A percentile compares a stretch with the other conserved stretches of the same genome.
Conservation (phyloP, 2,797 vertebrate species). For the Astyanax mexicanus region DNA sequence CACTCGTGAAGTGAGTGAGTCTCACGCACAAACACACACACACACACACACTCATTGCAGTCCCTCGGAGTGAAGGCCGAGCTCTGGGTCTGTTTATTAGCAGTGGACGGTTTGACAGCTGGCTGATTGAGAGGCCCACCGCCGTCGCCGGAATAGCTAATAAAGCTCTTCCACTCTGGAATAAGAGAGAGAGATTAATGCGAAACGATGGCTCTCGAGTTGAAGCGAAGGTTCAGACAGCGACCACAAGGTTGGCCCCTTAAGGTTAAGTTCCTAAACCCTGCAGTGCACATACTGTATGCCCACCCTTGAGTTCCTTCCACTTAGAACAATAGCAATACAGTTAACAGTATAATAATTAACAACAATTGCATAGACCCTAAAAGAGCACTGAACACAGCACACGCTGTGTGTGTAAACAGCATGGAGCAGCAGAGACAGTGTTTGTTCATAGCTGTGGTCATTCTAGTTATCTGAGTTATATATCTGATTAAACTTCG, state of each 20-base stretch:
- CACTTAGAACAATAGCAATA: too few species aligned
- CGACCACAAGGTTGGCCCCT: slow-evolving; percentile 52
- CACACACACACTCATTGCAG: background rate
- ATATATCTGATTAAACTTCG: too few species aligned
- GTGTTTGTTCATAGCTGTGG: too few species aligned
- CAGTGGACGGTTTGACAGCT: slow-evolving; percentile 54
- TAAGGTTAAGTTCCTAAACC: too few species aligned
- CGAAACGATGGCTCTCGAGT: slow-evolving; percentile 63
- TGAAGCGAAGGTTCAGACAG: slow-evolving; percentile 34
- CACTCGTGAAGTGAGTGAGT: background rate
- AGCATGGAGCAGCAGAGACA: too few species aligned
- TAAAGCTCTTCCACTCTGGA: slow-evolving; percentile 61
- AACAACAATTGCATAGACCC: too few species aligned
- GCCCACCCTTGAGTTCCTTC: too few species aligned
- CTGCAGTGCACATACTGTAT: too few species aligned
- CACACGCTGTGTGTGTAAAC: too few species aligned
- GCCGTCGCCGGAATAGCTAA: slow-evolving; percentile 69
- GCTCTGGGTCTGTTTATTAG: slow-evolving; percentile 52
- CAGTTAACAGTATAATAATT: too few species aligned
- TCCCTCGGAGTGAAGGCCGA: slow-evolving; percentile 26
- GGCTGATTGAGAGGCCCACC: slow-evolving; percentile 66
- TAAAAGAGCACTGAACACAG: too few species aligned
- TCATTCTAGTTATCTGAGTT: too few species aligned
- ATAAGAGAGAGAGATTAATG: slow-evolving; percentile 65
- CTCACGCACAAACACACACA: background rate